Evolutionary conservation across 2,113 vertebrate genomes (phyloP).

Genomic region (Alexandromys fortis): DNA sequence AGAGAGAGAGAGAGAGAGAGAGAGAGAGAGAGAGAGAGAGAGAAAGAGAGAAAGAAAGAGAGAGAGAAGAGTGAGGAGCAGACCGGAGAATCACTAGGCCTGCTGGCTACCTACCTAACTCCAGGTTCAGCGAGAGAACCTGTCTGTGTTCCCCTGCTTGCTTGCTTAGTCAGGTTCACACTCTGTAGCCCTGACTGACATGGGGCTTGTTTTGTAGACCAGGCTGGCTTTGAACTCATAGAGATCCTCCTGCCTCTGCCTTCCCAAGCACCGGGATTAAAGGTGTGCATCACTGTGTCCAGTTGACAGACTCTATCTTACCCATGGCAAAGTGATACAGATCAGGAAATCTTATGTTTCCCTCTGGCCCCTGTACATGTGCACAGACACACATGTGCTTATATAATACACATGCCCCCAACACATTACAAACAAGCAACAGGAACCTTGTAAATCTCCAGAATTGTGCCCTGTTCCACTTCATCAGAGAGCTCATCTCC

Average conservation of each 20-base stretch:
- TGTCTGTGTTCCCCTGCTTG: not conserved
- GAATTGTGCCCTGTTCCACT: not conserved
- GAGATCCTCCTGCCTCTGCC: not conserved
- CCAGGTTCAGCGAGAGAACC: not conserved
- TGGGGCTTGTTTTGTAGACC: not conserved
- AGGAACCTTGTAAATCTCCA: not conserved
- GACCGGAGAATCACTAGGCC: not conserved
- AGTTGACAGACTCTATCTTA: not conserved
- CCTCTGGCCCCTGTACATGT: not conserved
- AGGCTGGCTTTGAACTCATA: not conserved
- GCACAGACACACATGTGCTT: not conserved
- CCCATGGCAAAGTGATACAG: not conserved
- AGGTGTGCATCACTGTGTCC: not conserved
- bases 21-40: not conserved
- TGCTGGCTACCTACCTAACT: not conserved
- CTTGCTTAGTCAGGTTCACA: not conserved
- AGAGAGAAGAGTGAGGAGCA: not conserved
- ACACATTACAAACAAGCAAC: not conserved
- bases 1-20: not conserved
- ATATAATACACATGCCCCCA: not conserved
- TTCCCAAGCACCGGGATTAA: not conserved
- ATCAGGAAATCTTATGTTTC: too few relatives aligned
- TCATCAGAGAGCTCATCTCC: not conserved
- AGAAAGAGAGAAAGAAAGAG: not conserved
- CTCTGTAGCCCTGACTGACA: not conserved